Conservation (phyloP, 1,140 invertebrate genomes). For the Nebria ingens region DNA sequence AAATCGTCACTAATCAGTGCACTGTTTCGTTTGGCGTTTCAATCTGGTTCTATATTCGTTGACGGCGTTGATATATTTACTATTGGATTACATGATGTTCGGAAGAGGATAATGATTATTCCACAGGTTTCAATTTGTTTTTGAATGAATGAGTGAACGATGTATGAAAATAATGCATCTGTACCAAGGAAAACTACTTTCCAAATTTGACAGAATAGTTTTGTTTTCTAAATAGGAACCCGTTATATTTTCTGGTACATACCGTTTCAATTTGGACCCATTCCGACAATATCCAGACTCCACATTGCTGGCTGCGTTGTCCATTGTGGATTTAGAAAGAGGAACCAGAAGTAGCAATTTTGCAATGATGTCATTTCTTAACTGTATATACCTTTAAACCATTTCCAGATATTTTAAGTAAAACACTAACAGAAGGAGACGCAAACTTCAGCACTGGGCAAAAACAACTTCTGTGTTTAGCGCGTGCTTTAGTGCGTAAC, state of each 20-base stretch:
- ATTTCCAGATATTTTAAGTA: slow-evolving; percentile 36
- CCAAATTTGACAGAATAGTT: neutral
- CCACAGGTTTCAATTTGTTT: slow-evolving; percentile 55
- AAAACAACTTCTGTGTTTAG: slow-evolving; percentile 59
- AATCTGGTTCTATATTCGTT: slow-evolving; percentile 49
- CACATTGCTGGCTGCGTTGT: slow-evolving; percentile 44
- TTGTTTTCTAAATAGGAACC: slow-evolving; percentile 62
- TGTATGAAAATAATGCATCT: no score
- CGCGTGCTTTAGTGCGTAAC: slow-evolving; percentile 52
- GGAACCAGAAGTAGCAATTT: neutral
- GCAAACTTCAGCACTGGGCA: slow-evolving; percentile 59
- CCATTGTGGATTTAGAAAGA: neutral
- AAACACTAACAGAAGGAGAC: slow-evolving; percentile 48
- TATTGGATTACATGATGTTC: slow-evolving; percentile 47
- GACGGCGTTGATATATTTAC: slow-evolving; percentile 46
- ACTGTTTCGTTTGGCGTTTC: slow-evolving; percentile 63
- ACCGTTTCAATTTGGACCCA: slow-evolving; percentile 76
- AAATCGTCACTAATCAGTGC: slow-evolving; percentile 81
- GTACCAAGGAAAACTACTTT: neutral
- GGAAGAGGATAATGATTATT: slow-evolving; percentile 67
- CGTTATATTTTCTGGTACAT: slow-evolving; percentile 62
- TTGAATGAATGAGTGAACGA: no score
- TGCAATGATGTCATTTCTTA: slow-evolving; percentile 27
- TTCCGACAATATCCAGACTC: slow-evolving; percentile 55
- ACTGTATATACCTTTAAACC: slow-evolving; percentile 22